Percentiles rank a stretch among this genome's conserved stretches.
These are phyloP conservation scores for Sinotaia quadrata DNA, from an alignment of 2,888 invertebrate species.

Conservation along the genomic window DNA sequence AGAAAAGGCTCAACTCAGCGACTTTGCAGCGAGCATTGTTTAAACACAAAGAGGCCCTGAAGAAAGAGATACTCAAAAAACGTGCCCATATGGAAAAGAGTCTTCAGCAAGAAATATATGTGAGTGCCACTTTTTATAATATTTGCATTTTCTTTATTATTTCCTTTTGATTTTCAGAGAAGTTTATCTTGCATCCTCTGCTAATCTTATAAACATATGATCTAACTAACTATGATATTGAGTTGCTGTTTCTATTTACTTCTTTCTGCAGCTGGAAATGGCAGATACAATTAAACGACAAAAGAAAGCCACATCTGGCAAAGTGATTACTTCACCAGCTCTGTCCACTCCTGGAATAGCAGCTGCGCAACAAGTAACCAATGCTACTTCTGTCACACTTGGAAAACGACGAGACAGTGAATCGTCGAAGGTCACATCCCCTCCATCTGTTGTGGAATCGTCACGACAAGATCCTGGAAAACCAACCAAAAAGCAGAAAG, in stretches of 20 bases:
- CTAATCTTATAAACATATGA: too few species aligned
- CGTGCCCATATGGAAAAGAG: slow-evolving; percentile 80
- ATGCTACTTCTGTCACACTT: slow-evolving; percentile 4
- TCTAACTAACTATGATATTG: too few species aligned
- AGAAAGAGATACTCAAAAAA: slow-evolving; percentile 93
- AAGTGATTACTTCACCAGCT: slow-evolving; percentile 20
- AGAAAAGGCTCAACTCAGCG: slow-evolving; percentile 75
- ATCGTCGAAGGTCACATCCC: slow-evolving; percentile 12
- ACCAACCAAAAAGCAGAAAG: slow-evolving; percentile 21
- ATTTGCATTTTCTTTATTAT: too few species aligned
- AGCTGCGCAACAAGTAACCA: slow-evolving; percentile 28
- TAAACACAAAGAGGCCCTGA: slow-evolving; percentile 91
- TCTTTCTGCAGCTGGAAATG: slow-evolving; percentile 51
- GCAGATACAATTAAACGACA: slow-evolving; percentile 48
- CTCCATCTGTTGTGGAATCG: slow-evolving; percentile 30
- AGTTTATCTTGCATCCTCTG: too few species aligned
- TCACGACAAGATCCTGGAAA: background rate
- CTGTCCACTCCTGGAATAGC: slow-evolving; percentile 12
- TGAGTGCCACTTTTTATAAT: slow-evolving; percentile 40
- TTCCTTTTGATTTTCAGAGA: too few species aligned
- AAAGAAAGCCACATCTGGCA: slow-evolving; percentile 38
- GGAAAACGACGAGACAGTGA: slow-evolving; percentile 17
- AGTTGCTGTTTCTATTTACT: too few species aligned
- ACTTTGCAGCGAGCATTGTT: slow-evolving; percentile 83
- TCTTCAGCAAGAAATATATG: slow-evolving; percentile 89